These are phyloP conservation scores for Phalacrocorax aristotelis DNA, from an alignment of 2,113 vertebrate genomes.

Conservation along the genomic window DNA sequence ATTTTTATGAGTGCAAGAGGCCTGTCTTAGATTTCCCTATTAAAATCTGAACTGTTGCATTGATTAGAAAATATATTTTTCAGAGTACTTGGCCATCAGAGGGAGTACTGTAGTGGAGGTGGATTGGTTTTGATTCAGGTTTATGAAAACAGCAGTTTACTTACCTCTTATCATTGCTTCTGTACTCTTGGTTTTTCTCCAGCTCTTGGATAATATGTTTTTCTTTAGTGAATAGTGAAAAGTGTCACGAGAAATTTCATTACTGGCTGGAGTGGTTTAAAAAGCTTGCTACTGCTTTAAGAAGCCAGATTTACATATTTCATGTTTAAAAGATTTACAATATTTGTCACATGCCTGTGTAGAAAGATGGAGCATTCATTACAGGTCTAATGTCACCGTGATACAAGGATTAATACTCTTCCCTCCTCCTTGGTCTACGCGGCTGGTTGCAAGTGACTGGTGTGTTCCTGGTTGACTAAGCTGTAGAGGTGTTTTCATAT, in stretches of 20 bases:
- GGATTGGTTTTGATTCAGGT: not conserved
- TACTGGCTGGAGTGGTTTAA: not conserved
- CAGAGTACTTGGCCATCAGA: not conserved
- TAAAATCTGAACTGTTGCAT: not conserved
- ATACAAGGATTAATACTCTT: constrained; percentile 32
- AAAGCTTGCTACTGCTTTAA: constrained; percentile 18
- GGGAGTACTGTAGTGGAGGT: not conserved
- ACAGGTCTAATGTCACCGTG: not conserved
- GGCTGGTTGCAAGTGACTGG: accelerated
- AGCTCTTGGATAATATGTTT: not conserved
- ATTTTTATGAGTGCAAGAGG: not conserved
- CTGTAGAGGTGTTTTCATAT: not conserved
- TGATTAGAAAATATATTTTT: not conserved
- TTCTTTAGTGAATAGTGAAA: not conserved
- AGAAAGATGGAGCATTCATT: constrained; percentile 16
- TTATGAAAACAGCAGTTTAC: not conserved
- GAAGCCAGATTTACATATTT: constrained; percentile 25
- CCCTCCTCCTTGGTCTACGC: not conserved
- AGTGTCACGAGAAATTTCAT: accelerated
- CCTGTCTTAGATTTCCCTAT: not conserved
- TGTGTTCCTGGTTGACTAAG: not conserved
- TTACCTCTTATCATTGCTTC: not conserved
- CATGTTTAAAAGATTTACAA: constrained; percentile 6
- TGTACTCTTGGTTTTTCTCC: not conserved
- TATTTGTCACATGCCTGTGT: not conserved